Evolutionary conservation across 2,797 vertebrate genomes (phyloP).

Genomic region (Trichosurus vulpecula): DNA sequence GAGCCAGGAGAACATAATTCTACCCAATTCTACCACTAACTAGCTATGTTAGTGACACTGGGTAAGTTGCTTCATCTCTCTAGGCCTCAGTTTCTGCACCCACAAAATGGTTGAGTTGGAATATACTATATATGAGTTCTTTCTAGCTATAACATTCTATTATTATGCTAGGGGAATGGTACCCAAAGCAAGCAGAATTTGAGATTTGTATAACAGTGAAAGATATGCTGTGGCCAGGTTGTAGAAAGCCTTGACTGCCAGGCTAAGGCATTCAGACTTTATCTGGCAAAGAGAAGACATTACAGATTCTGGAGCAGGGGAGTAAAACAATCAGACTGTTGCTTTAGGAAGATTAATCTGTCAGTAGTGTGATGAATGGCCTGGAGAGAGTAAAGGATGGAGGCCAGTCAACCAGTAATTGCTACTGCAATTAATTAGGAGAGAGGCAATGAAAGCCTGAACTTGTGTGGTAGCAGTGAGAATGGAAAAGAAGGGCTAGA

Average conservation of each 20-base stretch:
- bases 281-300: not conserved
- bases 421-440: not conserved
- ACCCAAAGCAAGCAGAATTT: not conserved
- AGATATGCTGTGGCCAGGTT: not conserved
- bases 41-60: not conserved
- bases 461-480: not conserved
- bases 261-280: not conserved
- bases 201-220: not conserved
- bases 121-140: not conserved
- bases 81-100: not conserved
- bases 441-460: not conserved
- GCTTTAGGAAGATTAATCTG: not conserved
- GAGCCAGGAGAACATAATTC: not conserved
- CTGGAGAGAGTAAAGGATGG: not conserved
- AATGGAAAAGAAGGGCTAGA: not conserved
- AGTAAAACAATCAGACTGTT: not conserved
- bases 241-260: not conserved
- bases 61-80: not conserved
- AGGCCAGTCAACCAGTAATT: not conserved
- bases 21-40: not conserved
- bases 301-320: not conserved
- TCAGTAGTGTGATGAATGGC: not conserved
- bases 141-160: not conserved
- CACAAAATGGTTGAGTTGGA: not conserved
- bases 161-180: not conserved